These are phyloP conservation scores for Sarcophaga peregrina DNA, from an alignment of 1,140 invertebrate genomes.

Conservation along the genomic window DNA sequence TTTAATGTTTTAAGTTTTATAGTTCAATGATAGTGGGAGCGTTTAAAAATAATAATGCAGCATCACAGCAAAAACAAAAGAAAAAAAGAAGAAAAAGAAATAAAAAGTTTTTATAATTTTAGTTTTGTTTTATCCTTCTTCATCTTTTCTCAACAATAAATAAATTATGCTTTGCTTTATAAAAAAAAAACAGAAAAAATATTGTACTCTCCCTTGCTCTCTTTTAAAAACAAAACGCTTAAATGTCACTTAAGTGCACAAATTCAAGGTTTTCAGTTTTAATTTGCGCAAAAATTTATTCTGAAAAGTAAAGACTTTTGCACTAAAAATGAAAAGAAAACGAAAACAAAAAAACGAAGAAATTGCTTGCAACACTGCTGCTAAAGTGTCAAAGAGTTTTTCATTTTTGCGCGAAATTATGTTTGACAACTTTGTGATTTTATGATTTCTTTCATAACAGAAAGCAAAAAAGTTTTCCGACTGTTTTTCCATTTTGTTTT, in stretches of 20 bases:
- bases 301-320: neutral
- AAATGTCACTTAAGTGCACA: conserved; percentile 14
- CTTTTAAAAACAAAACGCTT: neutral
- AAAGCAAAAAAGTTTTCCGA: no score
- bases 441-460: no score
- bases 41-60: neutral
- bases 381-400: neutral
- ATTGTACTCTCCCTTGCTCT: neutral
- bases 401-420: neutral
- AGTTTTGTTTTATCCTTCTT: neutral
- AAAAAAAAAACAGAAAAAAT: neutral
- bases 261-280: conserved; percentile 5
- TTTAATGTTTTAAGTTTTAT: conserved; percentile 12
- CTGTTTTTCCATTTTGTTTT: no score
- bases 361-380: neutral
- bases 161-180: neutral
- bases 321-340: neutral
- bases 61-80: neutral
- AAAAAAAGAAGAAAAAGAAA: neutral
- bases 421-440: no score
- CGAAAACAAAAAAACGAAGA: neutral
- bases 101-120: no score
- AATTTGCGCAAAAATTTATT: neutral
- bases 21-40: conserved; percentile 9
- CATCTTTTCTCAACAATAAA: neutral